phyloP scores from a whole-genome alignment of 2,888 invertebrate genomes.

The Cheilosia pagana region DNA sequence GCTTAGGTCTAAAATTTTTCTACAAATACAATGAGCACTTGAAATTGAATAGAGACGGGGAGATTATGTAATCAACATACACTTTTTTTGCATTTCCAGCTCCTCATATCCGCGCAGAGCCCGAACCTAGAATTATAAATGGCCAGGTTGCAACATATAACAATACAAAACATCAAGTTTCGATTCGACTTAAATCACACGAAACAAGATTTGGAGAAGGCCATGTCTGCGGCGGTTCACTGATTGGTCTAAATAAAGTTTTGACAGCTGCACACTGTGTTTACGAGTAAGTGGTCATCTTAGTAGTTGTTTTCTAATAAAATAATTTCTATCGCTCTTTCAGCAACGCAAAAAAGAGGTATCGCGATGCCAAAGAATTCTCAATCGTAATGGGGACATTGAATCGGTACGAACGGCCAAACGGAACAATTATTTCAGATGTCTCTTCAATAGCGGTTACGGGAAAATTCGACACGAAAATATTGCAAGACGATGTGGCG shows the following conservation, averaged over 20 bases:
- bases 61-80: no score
- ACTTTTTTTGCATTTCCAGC: slow-evolving; percentile 5
- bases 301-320: background rate
- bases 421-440: slow-evolving; percentile 79
- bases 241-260: slow-evolving; percentile 80
- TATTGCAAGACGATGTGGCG: slow-evolving; percentile 81
- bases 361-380: slow-evolving; percentile 80
- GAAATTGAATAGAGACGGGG: no score
- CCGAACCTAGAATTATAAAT: slow-evolving; percentile 79
- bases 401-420: slow-evolving; percentile 79
- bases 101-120: background rate
- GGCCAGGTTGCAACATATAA: slow-evolving; percentile 77
- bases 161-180: slow-evolving; percentile 79
- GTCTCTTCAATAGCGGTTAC: slow-evolving; percentile 79
- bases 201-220: slow-evolving; percentile 80
- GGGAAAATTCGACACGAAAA: slow-evolving; percentile 78
- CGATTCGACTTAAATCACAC: slow-evolving; percentile 79
- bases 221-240: slow-evolving; percentile 81
- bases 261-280: slow-evolving; percentile 82
- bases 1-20: no score
- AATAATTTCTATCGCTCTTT: background rate
- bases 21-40: no score
- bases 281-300: slow-evolving; percentile 79
- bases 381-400: slow-evolving; percentile 81
- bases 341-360: slow-evolving; percentile 78